These are phyloP conservation scores for Cladopsammia gracilis DNA, from an alignment of 64 coral and sea anemone species.

Conservation along the genomic window DNA sequence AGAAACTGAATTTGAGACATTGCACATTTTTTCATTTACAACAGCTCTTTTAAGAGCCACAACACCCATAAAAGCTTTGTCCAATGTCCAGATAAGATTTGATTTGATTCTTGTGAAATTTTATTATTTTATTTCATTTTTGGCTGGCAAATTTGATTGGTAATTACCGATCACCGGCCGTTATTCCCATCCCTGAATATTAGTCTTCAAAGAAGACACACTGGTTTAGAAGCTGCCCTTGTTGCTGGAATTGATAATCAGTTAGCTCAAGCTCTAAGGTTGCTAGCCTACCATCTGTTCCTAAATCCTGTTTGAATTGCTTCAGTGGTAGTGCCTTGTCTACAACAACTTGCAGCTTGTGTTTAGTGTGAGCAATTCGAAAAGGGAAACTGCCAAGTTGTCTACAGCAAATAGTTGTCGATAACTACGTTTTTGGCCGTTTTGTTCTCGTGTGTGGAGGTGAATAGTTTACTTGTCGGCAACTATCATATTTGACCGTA, in stretches of 20 bases:
- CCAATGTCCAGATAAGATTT: too few relatives aligned
- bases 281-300: neutral
- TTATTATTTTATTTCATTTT: too few relatives aligned
- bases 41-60: too few relatives aligned
- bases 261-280: conserved; percentile 24
- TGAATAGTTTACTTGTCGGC: conserved; percentile 8
- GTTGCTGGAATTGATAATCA: conserved; percentile 39
- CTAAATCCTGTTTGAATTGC: conserved; percentile 7
- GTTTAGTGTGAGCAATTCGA: conserved; percentile 36
- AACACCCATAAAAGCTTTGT: too few relatives aligned
- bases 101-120: too few relatives aligned
- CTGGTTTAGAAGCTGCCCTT: conserved; percentile 37
- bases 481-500: conserved; percentile 43
- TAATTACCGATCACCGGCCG: too few relatives aligned
- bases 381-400: too few relatives aligned
- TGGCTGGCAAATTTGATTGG: too few relatives aligned
- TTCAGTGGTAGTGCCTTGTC: neutral
- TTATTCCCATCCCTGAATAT: too few relatives aligned
- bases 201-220: conserved; percentile 18
- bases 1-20: too few relatives aligned
- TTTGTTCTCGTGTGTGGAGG: neutral
- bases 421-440: neutral
- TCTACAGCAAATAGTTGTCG: too few relatives aligned
- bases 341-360: conserved; percentile 58
- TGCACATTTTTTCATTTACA: too few relatives aligned